Base-by-base conservation (phyloP, 2,797 vertebrate species). In the Macropus fuliginosus region DNA sequence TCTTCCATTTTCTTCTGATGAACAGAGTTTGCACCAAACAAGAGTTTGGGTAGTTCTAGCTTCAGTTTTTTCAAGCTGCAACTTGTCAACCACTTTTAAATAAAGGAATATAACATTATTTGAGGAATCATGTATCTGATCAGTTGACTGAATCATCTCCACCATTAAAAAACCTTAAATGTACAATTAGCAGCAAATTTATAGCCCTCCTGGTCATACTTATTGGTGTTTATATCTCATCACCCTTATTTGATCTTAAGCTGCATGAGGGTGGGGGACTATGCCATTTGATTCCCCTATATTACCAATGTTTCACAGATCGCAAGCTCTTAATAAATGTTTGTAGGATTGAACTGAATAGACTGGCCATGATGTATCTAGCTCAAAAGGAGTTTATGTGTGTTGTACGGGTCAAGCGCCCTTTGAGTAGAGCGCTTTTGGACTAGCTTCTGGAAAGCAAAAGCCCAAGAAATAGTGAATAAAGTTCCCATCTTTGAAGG, bases 61-160 rank as follows among this genome's bases (percentile, higher is more conserved):
- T 98, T 99, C 95, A 99, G 98, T n/a, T 98, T 99, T 98, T 97
- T 99, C 56, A 99, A 96, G 2, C 99, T 98, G 89, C 98, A 99
- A 54, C 98, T 99, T 93, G 96, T 98, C 94, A 99, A 94, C 99
- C 99, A 99, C 99, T 99, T 96, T 95, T 56, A 97, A 95, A 96
- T 54, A 97, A 94, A 97, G 92, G 93, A 56, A 98, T 96, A 93
- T 0, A 62, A 2, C 34, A 5, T 28, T 90, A 94, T 0, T 52
- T 50, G 13, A 91, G 28, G 56, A 91, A 5, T 54, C 24, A 24
- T 55, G 29, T 31, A 54, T 50, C 0, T 8, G 46, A 94, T 91
- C 54, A 57, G 54, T 1, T 50, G 34, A 54, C 54, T 50, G 74
- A 59, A 18, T 56, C 54, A 34, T 55, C 29, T 12, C 40, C 54